These are phyloP conservation scores for Choloepus hoffmanni DNA, from an alignment of 2,113 vertebrate genomes.

Conservation along the genomic window DNA sequence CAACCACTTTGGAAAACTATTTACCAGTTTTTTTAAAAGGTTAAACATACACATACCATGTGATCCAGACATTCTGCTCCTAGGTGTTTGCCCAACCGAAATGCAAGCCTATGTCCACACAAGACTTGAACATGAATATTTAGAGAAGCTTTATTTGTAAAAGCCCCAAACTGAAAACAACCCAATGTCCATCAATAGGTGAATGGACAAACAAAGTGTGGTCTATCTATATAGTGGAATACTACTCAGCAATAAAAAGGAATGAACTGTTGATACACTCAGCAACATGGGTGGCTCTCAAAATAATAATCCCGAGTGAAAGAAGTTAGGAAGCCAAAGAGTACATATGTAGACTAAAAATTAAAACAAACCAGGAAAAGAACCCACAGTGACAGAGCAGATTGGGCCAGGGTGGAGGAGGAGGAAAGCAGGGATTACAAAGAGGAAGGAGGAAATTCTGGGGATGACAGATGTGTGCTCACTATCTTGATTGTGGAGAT, in stretches of 20 bases:
- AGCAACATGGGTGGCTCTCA: not conserved
- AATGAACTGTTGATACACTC: not conserved
- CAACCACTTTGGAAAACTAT: too few relatives aligned
- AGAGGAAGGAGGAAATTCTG: not conserved
- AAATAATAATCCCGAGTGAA: not conserved
- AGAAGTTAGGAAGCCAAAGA: not conserved
- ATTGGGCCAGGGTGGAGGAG: not conserved
- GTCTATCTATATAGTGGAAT: too few relatives aligned
- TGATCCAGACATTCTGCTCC: too few relatives aligned
- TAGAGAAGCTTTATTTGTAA: conserved; percentile 1
- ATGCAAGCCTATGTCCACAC: not conserved
- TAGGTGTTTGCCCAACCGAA: not conserved
- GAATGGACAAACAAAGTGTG: not conserved
- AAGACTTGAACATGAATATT: not conserved
- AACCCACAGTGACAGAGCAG: not conserved
- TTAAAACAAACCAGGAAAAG: not conserved
- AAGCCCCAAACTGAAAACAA: not conserved
- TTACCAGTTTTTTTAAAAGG: too few relatives aligned
- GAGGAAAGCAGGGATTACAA: not conserved
- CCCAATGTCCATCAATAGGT: not conserved
- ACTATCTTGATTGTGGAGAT: not conserved
- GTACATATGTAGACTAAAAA: not conserved
- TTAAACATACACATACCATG: too few relatives aligned
- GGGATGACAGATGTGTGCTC: not conserved
- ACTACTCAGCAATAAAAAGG: not conserved